Conservation (phyloP, 2,113 vertebrate species). For the Channa maculata region DNA sequence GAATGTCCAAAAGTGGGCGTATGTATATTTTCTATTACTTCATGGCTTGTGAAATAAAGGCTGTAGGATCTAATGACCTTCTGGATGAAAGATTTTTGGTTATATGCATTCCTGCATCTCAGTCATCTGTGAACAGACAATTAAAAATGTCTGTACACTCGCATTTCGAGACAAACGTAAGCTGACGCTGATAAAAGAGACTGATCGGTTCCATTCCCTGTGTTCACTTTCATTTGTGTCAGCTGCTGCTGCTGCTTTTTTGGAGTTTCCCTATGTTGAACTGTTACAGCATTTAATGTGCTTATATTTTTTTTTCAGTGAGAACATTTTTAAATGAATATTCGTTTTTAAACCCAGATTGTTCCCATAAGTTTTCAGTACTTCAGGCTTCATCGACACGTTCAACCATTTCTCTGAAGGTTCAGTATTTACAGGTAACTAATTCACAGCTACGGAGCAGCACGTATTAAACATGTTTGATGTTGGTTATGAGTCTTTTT, state of each 20-base stretch:
- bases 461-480: constrained; percentile 36
- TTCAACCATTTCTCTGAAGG: constrained; percentile 3
- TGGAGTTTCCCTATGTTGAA: constrained; percentile 3
- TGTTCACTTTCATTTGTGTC: constrained; percentile 13
- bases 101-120: constrained; percentile 60
- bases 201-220: constrained; percentile 42
- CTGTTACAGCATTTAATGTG: background rate
- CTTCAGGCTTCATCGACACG: constrained; percentile 25
- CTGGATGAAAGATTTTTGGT: constrained; percentile 42
- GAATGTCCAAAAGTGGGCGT: constrained; percentile 15
- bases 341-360: background rate
- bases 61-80: constrained; percentile 33
- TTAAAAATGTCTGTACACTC: constrained; percentile 41
- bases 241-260: constrained; percentile 1
- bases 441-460: constrained; percentile 48
- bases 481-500: constrained; percentile 39
- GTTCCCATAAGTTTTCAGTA: constrained; percentile 4
- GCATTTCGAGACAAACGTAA: constrained; percentile 9
- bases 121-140: constrained; percentile 48
- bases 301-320: background rate
- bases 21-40: background rate
- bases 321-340: background rate
- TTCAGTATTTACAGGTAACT: constrained; percentile 36
- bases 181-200: constrained; percentile 30
- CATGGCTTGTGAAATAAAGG: constrained; percentile 26